phyloP scores from a whole-genome alignment of 1,140 invertebrate genomes.

The Ylistrum balloti region DNA sequence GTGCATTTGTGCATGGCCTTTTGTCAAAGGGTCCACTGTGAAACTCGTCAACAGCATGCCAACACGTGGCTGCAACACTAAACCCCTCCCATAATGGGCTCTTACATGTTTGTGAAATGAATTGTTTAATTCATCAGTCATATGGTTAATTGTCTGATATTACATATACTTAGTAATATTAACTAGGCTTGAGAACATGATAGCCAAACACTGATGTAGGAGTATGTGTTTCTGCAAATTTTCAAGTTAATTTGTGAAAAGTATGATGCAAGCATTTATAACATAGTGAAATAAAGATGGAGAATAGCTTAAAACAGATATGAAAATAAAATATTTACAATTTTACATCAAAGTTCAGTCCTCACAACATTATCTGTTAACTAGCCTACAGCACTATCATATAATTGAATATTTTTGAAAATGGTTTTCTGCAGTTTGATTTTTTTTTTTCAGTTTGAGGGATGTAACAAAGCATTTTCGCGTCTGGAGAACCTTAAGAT shows the following conservation, averaged over 20 bases:
- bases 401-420: no score
- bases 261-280: not conserved
- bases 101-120: not conserved
- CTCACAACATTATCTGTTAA: no score
- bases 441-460: conserved; percentile 89
- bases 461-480: conserved; percentile 96
- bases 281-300: not conserved
- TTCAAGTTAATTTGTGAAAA: not conserved
- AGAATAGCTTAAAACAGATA: not conserved
- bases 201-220: not conserved
- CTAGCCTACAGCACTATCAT: no score
- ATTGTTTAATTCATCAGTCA: no score
- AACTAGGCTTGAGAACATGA: no score
- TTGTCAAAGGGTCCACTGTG: not conserved
- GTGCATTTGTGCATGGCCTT: not conserved
- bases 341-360: no score
- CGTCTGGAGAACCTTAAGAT: conserved; percentile 97
- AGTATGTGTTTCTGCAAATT: not conserved
- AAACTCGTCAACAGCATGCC: not conserved
- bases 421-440: no score
- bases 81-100: not conserved
- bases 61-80: not conserved
- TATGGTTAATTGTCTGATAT: no score
- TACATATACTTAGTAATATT: no score
- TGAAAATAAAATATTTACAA: no score